phyloP scores from a whole-genome alignment of 2,888 invertebrate genomes.

The Zaprionus bogoriensis region DNA sequence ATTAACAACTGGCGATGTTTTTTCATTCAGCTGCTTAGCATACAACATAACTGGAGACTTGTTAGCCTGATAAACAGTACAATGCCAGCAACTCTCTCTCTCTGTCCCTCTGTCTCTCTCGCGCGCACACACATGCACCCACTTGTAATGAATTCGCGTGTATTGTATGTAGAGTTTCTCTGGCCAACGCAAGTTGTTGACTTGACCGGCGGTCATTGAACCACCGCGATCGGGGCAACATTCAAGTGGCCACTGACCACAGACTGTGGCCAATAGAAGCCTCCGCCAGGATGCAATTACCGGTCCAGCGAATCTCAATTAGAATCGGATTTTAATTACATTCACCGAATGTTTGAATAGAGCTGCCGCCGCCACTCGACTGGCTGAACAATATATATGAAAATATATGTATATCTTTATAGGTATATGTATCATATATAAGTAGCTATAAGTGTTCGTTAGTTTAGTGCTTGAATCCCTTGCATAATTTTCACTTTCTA shows the following conservation, averaged over 20 bases:
- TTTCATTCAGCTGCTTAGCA: slow-evolving; percentile 62
- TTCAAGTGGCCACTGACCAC: slow-evolving; percentile 11
- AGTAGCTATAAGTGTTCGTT: too few relatives aligned
- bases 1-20: slow-evolving; percentile 57
- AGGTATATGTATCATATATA: too few relatives aligned
- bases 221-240: slow-evolving; percentile 10
- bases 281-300: too few relatives aligned
- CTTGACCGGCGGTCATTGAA: slow-evolving; percentile 56
- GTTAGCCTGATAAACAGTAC: slow-evolving; percentile 66
- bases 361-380: too few relatives aligned
- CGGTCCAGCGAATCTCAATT: too few relatives aligned
- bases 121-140: slow-evolving; percentile 28
- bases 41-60: slow-evolving; percentile 69
- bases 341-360: too few relatives aligned
- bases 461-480: too few relatives aligned
- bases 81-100: slow-evolving; percentile 20
- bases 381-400: too few relatives aligned
- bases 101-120: background rate
- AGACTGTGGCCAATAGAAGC: too few relatives aligned
- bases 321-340: too few relatives aligned
- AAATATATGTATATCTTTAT: too few relatives aligned
- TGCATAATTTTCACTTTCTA: too few relatives aligned
- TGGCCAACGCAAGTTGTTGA: slow-evolving; percentile 47
- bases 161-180: slow-evolving; percentile 43
- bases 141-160: slow-evolving; percentile 52